These are phyloP conservation scores for Capitella teleta DNA, from an alignment of 1,140 invertebrate genomes.

Conservation along the genomic window DNA sequence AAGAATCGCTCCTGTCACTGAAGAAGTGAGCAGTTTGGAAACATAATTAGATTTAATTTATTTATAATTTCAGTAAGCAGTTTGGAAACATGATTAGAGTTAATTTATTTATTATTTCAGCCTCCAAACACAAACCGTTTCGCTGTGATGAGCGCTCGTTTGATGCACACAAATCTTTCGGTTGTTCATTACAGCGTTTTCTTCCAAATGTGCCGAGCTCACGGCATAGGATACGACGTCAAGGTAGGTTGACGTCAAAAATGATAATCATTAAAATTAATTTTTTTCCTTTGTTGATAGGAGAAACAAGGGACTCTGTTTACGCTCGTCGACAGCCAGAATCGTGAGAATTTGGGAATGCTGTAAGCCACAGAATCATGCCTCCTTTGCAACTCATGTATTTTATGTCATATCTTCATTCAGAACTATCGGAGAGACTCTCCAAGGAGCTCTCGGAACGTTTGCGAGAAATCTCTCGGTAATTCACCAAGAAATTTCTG, in stretches of 20 bases:
- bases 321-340: conserved; percentile 38
- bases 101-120: no score
- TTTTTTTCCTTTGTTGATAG: conserved; percentile 14
- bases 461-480: conserved; percentile 39
- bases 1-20: conserved; percentile 12
- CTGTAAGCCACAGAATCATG: conserved; percentile 27
- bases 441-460: conserved; percentile 34
- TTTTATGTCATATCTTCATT: not conserved
- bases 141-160: conserved; percentile 35
- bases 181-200: conserved; percentile 43
- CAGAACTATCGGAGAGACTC: conserved; percentile 26
- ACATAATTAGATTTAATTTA: no score
- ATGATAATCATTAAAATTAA: not conserved
- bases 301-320: conserved; percentile 41
- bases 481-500: conserved; percentile 42
- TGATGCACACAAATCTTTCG: conserved; percentile 39
- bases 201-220: conserved; percentile 43
- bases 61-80: no score
- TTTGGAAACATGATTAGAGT: no score
- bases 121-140: conserved; percentile 21
- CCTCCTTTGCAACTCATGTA: not conserved
- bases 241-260: conserved; percentile 23
- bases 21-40: not conserved
- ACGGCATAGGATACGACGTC: conserved; percentile 42
- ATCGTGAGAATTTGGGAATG: conserved; percentile 40